Evolutionary conservation across 2,888 invertebrate species (phyloP).

Genomic region (Dryococelus australis): DNA sequence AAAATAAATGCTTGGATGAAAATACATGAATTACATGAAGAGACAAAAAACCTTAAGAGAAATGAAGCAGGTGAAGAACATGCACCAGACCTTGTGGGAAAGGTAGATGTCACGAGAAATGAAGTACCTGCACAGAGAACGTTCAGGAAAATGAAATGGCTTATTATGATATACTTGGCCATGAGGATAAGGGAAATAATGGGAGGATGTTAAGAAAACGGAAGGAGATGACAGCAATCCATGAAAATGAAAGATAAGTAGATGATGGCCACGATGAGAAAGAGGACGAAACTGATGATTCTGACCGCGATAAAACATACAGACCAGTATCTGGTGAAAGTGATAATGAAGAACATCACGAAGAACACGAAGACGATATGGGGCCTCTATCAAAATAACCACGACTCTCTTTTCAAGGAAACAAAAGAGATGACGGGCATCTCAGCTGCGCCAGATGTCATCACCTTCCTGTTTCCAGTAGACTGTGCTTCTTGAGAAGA

Average conservation of each 20-base stretch:
- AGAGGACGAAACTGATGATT: neutral
- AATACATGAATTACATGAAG: neutral
- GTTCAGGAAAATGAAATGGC: neutral
- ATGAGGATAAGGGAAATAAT: neutral
- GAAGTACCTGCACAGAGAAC: neutral
- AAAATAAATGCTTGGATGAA: neutral
- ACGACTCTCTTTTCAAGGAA: neutral
- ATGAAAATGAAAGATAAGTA: neutral
- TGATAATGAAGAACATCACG: neutral
- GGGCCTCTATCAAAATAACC: neutral
- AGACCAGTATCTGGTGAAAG: neutral
- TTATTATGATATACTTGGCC: neutral
- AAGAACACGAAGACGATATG: neutral
- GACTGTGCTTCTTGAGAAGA: neutral
- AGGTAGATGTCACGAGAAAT: neutral
- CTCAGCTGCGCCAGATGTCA: neutral
- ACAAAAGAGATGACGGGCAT: neutral
- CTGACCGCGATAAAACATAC: conserved; percentile 1
- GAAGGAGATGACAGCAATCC: neutral
- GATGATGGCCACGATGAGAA: neutral
- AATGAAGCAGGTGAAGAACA: neutral
- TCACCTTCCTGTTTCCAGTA: neutral
- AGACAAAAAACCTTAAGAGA: neutral
- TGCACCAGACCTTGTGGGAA: neutral
- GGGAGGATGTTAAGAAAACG: neutral